phyloP scores from a whole-genome alignment of 2,113 vertebrate species.

The Hemibagrus wyckioides region DNA sequence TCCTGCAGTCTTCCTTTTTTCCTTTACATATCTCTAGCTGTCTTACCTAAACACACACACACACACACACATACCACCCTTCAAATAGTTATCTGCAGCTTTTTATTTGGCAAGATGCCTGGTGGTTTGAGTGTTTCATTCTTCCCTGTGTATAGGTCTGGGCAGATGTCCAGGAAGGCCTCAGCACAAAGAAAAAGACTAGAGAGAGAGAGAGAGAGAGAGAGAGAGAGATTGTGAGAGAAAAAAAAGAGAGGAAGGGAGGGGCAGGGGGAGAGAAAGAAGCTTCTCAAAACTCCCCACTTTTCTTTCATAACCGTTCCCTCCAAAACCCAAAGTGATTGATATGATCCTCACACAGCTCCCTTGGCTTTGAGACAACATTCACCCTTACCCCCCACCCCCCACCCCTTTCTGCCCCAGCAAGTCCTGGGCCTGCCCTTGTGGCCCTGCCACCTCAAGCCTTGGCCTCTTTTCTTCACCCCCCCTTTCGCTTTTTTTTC shows the following conservation, averaged over 20 bases:
- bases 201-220: constrained; percentile 71
- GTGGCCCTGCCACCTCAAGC: constrained; percentile 31
- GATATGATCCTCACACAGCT: constrained; percentile 73
- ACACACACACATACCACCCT: constrained; percentile 58
- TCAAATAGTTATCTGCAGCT: constrained; percentile 76
- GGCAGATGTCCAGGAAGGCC: constrained; percentile 92
- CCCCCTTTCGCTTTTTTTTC: constrained; percentile 74
- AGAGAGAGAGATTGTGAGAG: constrained; percentile 49
- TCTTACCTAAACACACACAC: constrained; percentile 52
- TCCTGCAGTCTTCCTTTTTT: neutral
- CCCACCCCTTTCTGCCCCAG: constrained; percentile 65
- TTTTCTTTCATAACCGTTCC: constrained; percentile 70
- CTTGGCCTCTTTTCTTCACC: constrained; percentile 54
- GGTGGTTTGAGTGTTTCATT: constrained; percentile 79
- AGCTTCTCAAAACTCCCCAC: constrained; percentile 48
- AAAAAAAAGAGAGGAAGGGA: constrained; percentile 41
- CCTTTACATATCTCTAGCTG: neutral
- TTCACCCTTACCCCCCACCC: constrained; percentile 40
- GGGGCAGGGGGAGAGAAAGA: constrained; percentile 64
- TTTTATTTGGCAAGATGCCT: constrained; percentile 80
- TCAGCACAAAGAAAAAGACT: constrained; percentile 57
- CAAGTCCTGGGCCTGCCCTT: constrained; percentile 56
- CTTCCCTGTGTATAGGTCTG: constrained; percentile 87
- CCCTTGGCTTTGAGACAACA: constrained; percentile 71
- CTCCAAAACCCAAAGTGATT: constrained; percentile 72